phyloP scores from a whole-genome alignment of 2,888 invertebrate species.

The Sepiola atlantica region DNA sequence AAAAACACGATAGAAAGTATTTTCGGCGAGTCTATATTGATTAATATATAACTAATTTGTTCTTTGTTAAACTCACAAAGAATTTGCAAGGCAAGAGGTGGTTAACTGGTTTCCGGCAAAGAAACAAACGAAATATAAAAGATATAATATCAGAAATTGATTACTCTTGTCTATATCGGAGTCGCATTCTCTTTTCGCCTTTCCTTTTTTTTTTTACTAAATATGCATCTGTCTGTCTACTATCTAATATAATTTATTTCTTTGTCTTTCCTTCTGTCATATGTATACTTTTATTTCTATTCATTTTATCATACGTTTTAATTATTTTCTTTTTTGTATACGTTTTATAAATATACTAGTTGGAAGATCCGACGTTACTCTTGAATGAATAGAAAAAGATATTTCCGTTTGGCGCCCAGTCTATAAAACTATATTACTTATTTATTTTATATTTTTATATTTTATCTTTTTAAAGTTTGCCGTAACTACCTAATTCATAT shows the following conservation, averaged over 20 bases:
- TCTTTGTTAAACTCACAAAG: background rate
- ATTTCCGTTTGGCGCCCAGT: too few relatives aligned
- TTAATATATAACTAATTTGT: background rate
- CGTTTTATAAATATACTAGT: too few relatives aligned
- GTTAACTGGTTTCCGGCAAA: background rate
- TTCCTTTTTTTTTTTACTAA: background rate
- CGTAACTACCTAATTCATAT: too few relatives aligned
- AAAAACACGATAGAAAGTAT: background rate
- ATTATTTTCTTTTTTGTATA: too few relatives aligned
- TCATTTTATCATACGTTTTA: too few relatives aligned
- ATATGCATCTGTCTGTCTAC: too few relatives aligned
- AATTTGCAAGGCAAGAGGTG: background rate
- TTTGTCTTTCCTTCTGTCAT: background rate
- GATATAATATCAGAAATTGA: background rate
- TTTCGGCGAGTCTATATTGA: background rate
- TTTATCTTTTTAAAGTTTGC: too few relatives aligned
- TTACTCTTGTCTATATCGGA: background rate
- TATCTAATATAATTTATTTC: background rate
- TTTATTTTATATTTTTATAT: too few relatives aligned
- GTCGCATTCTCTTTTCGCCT: background rate
- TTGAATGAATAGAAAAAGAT: too few relatives aligned
- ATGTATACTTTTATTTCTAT: too few relatives aligned
- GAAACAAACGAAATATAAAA: background rate
- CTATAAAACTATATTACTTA: too few relatives aligned
- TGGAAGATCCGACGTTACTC: too few relatives aligned